These are phyloP conservation scores for Catamblyrhynchus diadema DNA, from an alignment of 2,797 vertebrate genomes.

Conservation along the genomic window DNA sequence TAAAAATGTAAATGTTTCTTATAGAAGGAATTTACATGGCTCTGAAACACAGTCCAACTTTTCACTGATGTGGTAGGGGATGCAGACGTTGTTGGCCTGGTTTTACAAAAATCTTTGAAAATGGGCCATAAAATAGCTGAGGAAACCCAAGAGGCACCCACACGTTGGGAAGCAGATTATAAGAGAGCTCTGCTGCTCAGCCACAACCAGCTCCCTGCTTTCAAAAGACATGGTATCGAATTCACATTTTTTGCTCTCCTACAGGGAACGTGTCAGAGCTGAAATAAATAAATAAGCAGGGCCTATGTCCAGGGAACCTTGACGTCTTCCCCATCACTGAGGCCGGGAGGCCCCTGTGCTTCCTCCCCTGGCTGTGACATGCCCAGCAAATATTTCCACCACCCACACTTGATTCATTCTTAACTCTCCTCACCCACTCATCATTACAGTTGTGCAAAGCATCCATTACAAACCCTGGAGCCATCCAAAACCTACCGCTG, in stretches of 20 bases:
- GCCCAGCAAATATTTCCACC: conserved; percentile 59
- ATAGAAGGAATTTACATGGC: conserved; percentile 49
- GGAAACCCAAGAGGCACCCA: conserved; percentile 76
- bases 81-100: conserved; percentile 61
- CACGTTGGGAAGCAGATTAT: conserved; percentile 81
- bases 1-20: conserved; percentile 64
- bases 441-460: conserved; percentile 47
- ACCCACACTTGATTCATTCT: conserved; percentile 53
- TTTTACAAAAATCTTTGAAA: conserved; percentile 75
- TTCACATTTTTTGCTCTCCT: conserved; percentile 74
- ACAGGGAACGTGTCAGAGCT: conserved; percentile 65
- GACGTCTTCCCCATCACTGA: background rate
- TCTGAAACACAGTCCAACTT: conserved; percentile 56
- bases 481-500: conserved; percentile 20
- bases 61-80: conserved; percentile 70
- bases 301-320: background rate
- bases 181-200: conserved; percentile 66
- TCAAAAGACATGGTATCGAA: conserved; percentile 65
- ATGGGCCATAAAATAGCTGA: conserved; percentile 75
- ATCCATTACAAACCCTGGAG: conserved; percentile 29
- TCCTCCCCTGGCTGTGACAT: conserved; percentile 34
- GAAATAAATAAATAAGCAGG: conserved; percentile 60
- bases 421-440: conserved; percentile 48
- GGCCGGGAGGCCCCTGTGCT: background rate
- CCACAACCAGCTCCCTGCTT: conserved; percentile 66